These are phyloP conservation scores for Thunnus albacares DNA, from an alignment of 2,797 vertebrate genomes.

Conservation along the genomic window DNA sequence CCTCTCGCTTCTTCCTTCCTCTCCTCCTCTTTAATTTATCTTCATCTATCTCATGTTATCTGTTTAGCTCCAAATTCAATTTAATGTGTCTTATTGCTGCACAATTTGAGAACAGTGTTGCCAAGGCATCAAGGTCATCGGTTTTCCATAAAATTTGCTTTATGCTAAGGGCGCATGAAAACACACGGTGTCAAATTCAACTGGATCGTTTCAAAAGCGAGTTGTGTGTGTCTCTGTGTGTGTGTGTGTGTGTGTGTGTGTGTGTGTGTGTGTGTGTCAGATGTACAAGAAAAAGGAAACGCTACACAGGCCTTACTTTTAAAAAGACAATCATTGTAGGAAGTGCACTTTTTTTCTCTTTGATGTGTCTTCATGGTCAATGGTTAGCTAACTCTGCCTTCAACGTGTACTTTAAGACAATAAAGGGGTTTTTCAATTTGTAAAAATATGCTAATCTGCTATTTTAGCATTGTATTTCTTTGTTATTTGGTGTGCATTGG, in stretches of 20 bases:
- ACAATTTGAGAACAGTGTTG: conserved; percentile 18
- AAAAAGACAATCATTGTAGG: not conserved
- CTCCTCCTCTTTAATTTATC: conserved; percentile 42
- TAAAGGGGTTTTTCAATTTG: no score
- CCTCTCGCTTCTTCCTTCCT: conserved; percentile 26
- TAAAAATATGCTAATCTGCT: no score
- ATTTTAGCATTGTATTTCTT: not conserved
- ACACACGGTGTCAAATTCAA: not conserved
- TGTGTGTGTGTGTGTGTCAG: not conserved
- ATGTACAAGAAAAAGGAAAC: no score
- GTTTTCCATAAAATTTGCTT: conserved; percentile 16
- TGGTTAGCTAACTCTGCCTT: no score
- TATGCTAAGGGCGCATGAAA: not conserved
- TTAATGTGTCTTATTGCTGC: conserved; percentile 31
- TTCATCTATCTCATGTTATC: conserved; percentile 27
- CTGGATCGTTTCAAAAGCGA: not conserved
- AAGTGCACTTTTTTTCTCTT: not conserved
- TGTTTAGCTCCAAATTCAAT: conserved; percentile 51
- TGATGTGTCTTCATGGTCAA: not conserved
- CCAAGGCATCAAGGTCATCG: conserved; percentile 41
- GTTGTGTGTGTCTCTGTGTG: not conserved
- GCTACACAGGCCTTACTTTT: not conserved
- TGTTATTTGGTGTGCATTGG: not conserved
- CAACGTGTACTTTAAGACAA: no score
- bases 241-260: not conserved